Base-by-base conservation (phyloP, 2,888 invertebrate species). In the Aphrophora alni region DNA sequence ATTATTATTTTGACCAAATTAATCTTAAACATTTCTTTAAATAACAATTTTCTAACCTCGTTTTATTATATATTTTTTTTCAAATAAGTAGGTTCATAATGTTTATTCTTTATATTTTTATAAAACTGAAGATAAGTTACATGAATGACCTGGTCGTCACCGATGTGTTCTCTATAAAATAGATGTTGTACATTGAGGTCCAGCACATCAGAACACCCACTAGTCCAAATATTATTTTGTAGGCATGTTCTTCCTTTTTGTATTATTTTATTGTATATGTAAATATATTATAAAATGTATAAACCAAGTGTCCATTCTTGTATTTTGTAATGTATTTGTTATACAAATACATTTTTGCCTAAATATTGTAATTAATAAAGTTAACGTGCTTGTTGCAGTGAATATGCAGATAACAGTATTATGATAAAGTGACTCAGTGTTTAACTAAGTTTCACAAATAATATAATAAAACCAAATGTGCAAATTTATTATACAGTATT, bases 381-480 rank as follows among this genome's bases (percentile, higher is more conserved):
- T 79, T 59, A 59, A 59, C 59, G 74, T 79, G 74, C 73, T 79
- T 69, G 33, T 74, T 68, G 59, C 73, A 59, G 78, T 79, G 78
- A 69, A 73, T 73, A 79, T 79, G 59, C 51, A 59, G 68, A 79
- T 74, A 27, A 78, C 38, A 78, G 73, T 73, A 78, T 71, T 78
- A 78, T 51, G 74, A 79, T 68, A 24, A 38, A 79, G 78, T 74
- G 74, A 38, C 74, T 59, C 59, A 44, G 74, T 74, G 78, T 79
- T 74, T 38, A 74, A 78, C 51, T 71, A 51, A 28, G 33, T 74
- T 59, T 74, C 74, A 79, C 73, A 74, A 79, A 59, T 38, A 79
- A 72, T 78, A 59, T 59, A 79, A 79, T 79, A 79, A 79, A 79
- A 79, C 78, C 44, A 79, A 79, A 74, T 79, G 73, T 79, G 78